phyloP scores from a whole-genome alignment of 2,797 vertebrate species.

The Rhinophrynus dorsalis region DNA sequence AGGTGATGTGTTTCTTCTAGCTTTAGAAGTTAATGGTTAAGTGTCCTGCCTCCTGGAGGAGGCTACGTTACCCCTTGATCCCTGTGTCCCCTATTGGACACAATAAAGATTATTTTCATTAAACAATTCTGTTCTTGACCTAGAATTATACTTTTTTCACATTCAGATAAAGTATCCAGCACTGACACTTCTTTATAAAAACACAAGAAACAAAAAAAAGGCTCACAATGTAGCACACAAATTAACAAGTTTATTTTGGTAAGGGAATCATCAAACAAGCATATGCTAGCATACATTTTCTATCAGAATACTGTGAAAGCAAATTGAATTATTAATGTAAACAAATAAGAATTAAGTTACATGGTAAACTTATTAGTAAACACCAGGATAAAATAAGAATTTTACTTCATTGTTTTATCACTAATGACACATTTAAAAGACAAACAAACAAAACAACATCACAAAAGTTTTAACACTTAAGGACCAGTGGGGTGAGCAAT shows the following conservation, averaged over 20 bases:
- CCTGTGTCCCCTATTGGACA: too few relatives aligned
- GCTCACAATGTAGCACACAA: neutral
- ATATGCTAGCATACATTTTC: neutral
- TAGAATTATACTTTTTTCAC: too few relatives aligned
- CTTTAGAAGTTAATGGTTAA: too few relatives aligned
- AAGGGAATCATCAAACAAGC: neutral
- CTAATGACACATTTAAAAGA: neutral
- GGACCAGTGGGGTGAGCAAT: neutral
- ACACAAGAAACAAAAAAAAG: neutral
- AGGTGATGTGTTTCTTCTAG: too few relatives aligned
- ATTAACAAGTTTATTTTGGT: conserved; percentile 8
- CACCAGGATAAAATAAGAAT: neutral
- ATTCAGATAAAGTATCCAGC: too few relatives aligned
- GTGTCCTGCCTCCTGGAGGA: too few relatives aligned
- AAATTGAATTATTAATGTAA: neutral
- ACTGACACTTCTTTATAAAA: too few relatives aligned
- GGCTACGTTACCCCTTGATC: too few relatives aligned
- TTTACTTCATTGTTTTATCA: neutral
- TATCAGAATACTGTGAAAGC: conserved; percentile 10
- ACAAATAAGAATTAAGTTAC: neutral
- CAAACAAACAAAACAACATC: neutral
- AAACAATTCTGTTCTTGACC: too few relatives aligned
- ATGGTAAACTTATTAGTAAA: neutral
- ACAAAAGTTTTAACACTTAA: neutral
- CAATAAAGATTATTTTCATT: too few relatives aligned